Percentiles rank a stretch among this genome's conserved stretches.
phyloP scores from a whole-genome alignment of 1,140 invertebrate species.

The Pogonus chalceus region DNA sequence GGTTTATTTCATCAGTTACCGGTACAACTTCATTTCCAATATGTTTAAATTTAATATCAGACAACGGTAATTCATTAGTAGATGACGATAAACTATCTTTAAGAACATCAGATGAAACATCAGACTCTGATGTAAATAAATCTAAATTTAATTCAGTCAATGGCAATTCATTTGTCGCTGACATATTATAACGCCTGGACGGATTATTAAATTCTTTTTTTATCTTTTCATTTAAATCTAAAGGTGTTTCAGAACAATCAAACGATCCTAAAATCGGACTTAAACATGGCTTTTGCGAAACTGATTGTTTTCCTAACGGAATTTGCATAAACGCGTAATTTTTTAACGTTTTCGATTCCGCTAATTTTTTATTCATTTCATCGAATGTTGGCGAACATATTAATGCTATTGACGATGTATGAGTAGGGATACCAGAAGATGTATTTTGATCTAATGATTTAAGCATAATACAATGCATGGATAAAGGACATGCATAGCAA shows the following conservation, averaged over 20 bases:
- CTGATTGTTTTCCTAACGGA: slow-evolving; percentile 1
- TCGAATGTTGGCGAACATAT: slow-evolving; percentile 2
- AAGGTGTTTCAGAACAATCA: slow-evolving; percentile 18
- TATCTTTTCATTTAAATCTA: slow-evolving; percentile 6
- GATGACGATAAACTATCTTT: slow-evolving; percentile 33
- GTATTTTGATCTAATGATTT: background rate
- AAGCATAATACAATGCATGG: slow-evolving; percentile 8
- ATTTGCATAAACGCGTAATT: slow-evolving; percentile 15
- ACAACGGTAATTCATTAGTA: slow-evolving; percentile 49
- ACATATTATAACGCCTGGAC: background rate
- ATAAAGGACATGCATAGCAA: too few species aligned
- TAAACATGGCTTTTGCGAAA: slow-evolving; percentile 18
- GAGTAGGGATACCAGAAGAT: slow-evolving; percentile 15
- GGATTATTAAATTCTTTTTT: background rate
- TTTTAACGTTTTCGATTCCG: slow-evolving; percentile 9
- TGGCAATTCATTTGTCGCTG: slow-evolving; percentile 40
- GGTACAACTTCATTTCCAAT: slow-evolving; percentile 15
- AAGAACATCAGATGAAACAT: background rate
- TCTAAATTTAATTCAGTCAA: slow-evolving; percentile 33
- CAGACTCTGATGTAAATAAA: slow-evolving; percentile 24
- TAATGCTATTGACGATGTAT: background rate
- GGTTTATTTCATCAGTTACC: slow-evolving; percentile 8
- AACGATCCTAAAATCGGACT: slow-evolving; percentile 31
- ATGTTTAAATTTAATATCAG: slow-evolving; percentile 39
- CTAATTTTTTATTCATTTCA: background rate